Evolutionary conservation across 1,140 invertebrate genomes (phyloP).

Genomic region (Hylaeus volcanicus): DNA sequence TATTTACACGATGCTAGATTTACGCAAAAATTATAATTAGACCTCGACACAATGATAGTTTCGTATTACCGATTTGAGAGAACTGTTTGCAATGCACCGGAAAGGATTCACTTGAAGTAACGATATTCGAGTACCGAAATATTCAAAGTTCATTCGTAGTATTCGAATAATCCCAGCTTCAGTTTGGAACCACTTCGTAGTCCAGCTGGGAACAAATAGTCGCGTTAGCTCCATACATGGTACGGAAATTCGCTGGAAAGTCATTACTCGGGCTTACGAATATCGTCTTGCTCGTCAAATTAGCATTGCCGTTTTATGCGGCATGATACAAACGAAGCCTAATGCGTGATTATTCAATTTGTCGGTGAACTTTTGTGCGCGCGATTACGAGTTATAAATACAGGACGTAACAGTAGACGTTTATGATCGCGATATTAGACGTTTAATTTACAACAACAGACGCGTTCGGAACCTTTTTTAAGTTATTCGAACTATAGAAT

Average conservation of each 20-base stretch:
- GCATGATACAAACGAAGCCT: conserved; percentile 23
- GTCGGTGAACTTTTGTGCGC: conserved; percentile 56
- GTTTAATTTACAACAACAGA: conserved; percentile 50
- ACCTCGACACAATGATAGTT: neutral
- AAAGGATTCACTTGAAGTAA: too few species aligned
- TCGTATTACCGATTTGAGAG: neutral
- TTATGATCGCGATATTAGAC: conserved; percentile 48
- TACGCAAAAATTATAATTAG: conserved; percentile 55
- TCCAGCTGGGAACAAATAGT: neutral
- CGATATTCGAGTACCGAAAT: too few species aligned
- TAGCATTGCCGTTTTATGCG: neutral
- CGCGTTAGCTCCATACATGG: neutral
- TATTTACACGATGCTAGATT: conserved; percentile 8
- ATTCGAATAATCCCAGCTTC: too few species aligned
- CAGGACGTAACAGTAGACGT: conserved; percentile 49
- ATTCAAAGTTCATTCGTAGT: too few species aligned
- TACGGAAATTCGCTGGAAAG: neutral
- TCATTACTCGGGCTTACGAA: neutral
- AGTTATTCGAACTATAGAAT: neutral
- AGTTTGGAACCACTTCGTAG: too few species aligned
- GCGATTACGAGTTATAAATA: conserved; percentile 57
- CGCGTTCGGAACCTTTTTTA: neutral
- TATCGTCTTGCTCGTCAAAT: conserved; percentile 18
- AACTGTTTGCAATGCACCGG: too few species aligned
- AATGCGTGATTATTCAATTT: conserved; percentile 55